phyloP scores from a whole-genome alignment of 2,888 invertebrate genomes.

The Drosophila vallismaia region DNA sequence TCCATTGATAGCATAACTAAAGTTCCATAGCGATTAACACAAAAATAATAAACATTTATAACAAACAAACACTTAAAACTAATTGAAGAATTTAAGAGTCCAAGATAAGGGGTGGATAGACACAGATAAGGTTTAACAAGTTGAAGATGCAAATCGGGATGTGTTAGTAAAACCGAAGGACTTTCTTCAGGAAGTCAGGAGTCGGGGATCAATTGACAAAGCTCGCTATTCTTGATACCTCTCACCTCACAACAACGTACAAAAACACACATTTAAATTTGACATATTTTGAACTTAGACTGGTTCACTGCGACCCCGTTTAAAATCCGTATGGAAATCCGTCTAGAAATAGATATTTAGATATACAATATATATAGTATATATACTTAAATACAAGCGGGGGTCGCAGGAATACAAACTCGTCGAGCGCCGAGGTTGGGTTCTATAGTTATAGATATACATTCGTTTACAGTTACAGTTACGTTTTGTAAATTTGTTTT shows the following conservation, averaged over 20 bases:
- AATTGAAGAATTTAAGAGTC: slow-evolving; percentile 45
- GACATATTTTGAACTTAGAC: slow-evolving; percentile 34
- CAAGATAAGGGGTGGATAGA: slow-evolving; percentile 33
- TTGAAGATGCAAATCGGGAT: slow-evolving; percentile 4
- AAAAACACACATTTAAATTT: slow-evolving; percentile 31
- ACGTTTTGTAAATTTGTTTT: slow-evolving; percentile 46
- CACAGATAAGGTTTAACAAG: slow-evolving; percentile 54
- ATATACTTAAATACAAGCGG: slow-evolving; percentile 14
- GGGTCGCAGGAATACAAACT: slow-evolving; percentile 34
- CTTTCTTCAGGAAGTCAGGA: background rate
- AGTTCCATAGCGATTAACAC: slow-evolving; percentile 19
- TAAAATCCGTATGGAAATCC: slow-evolving; percentile 20
- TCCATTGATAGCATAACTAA: slow-evolving; percentile 40
- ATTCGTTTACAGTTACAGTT: slow-evolving; percentile 46
- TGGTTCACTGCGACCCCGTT: slow-evolving; percentile 24
- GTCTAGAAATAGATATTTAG: slow-evolving; percentile 13
- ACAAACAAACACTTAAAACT: slow-evolving; percentile 75
- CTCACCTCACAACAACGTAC: slow-evolving; percentile 43
- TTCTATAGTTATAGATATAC: slow-evolving; percentile 36
- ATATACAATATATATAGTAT: background rate
- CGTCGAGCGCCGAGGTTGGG: slow-evolving; percentile 27
- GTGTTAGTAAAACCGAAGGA: slow-evolving; percentile 60
- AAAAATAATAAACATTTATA: slow-evolving; percentile 62
- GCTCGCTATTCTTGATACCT: slow-evolving; percentile 18
- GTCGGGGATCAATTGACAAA: slow-evolving; percentile 29